Conservation (phyloP, 2,797 vertebrate species). For the Typhlichthys subterraneus region DNA sequence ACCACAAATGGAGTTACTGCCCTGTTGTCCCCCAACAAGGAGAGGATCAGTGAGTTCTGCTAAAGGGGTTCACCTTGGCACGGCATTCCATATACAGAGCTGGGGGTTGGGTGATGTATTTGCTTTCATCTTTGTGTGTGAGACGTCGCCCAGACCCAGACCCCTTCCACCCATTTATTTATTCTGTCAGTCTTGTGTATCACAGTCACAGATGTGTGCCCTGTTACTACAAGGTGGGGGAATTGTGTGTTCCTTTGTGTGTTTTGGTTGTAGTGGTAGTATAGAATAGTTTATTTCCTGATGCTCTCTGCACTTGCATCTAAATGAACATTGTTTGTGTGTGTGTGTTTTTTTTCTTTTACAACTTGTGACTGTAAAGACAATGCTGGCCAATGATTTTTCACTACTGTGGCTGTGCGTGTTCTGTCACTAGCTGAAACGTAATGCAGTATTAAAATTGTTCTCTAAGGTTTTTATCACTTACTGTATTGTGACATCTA, state of each 20-base stretch:
- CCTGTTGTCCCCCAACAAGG: slow-evolving; percentile 39
- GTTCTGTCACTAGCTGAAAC: slow-evolving; percentile 34
- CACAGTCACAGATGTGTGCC: slow-evolving; percentile 8
- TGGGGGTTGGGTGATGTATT: slow-evolving; percentile 33
- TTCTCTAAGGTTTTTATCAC: slow-evolving; percentile 36
- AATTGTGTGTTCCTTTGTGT: slow-evolving; percentile 16
- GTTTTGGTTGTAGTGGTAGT: background rate
- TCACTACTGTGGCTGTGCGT: slow-evolving; percentile 11
- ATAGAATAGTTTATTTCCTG: too few species aligned
- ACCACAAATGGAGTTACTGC: slow-evolving; percentile 64
- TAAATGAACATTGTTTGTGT: too few species aligned
- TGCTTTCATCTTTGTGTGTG: slow-evolving; percentile 23
- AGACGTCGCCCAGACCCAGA: slow-evolving; percentile 13
- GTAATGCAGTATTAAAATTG: slow-evolving; percentile 35
- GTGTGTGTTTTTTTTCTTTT: too few species aligned
- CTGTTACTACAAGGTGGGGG: slow-evolving; percentile 27
- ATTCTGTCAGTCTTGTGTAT: slow-evolving; percentile 37
- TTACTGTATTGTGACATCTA: slow-evolving; percentile 38
- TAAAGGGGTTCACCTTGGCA: slow-evolving; percentile 56
- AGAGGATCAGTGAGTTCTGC: slow-evolving; percentile 45
- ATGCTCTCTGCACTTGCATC: too few species aligned
- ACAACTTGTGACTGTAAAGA: too few species aligned
- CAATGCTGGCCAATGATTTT: slow-evolving; percentile 22
- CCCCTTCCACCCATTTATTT: slow-evolving; percentile 17
- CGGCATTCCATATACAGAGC: slow-evolving; percentile 12